Evolutionary conservation across 2,888 invertebrate genomes (phyloP).

Genomic region (Marronus borbonicus): DNA sequence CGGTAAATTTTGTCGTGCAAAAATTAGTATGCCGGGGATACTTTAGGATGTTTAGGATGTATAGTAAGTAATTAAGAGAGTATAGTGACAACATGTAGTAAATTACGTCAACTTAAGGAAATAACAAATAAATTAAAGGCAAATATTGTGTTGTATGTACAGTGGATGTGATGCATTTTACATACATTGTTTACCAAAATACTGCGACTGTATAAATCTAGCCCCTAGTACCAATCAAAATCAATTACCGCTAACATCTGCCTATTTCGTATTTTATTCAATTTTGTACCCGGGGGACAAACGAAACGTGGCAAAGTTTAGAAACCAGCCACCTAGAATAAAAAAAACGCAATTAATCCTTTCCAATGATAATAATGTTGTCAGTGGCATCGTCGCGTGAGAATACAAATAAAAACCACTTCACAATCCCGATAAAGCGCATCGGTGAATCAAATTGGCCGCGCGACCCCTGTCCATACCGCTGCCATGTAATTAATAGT

Average conservation of each 20-base stretch:
- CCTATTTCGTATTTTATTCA: constrained; percentile 20
- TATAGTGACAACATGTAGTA: no score
- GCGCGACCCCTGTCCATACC: constrained; percentile 57
- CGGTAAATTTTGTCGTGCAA: no score
- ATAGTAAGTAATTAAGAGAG: no score
- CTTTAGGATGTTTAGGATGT: no score
- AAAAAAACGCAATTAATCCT: constrained; percentile 49
- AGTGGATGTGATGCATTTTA: background rate
- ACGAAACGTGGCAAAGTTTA: constrained; percentile 21
- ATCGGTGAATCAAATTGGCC: constrained; percentile 58
- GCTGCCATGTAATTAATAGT: constrained; percentile 63
- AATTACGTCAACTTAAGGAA: no score
- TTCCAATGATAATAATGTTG: constrained; percentile 50
- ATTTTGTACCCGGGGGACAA: constrained; percentile 22
- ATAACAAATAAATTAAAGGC: no score
- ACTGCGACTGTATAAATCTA: constrained; percentile 3
- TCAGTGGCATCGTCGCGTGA: constrained; percentile 54
- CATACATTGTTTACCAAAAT: constrained; percentile 3
- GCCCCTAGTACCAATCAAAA: constrained; percentile 15
- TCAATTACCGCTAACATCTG: constrained; percentile 37
- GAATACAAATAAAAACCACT: constrained; percentile 58
- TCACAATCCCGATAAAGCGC: constrained; percentile 57
- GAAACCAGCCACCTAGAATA: constrained; percentile 26
- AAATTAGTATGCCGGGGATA: no score
- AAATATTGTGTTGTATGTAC: no score